These are phyloP conservation scores for Astur gentilis DNA, from an alignment of 2,113 vertebrate species.

Conservation along the genomic window DNA sequence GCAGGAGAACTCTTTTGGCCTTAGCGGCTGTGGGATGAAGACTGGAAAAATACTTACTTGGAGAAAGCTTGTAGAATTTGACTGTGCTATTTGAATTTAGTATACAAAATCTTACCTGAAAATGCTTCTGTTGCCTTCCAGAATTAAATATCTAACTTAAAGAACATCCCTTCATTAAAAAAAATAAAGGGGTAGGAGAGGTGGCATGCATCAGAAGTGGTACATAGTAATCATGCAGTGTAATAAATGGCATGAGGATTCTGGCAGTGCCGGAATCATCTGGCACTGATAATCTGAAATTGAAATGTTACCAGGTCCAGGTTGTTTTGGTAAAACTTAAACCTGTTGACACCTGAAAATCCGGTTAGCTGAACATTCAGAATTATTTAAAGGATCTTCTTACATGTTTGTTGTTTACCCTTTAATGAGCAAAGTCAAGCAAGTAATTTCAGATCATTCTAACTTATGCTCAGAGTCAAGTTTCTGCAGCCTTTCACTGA, in stretches of 20 bases:
- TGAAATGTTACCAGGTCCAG: not conserved
- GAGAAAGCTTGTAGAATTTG: not conserved
- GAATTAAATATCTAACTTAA: not conserved
- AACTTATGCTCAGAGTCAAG: not conserved
- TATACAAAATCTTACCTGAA: not conserved
- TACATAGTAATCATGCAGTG: not conserved
- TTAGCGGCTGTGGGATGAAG: not conserved
- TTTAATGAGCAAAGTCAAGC: not conserved
- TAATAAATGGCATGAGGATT: not conserved
- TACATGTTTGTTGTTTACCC: not conserved
- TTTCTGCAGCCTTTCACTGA: not conserved
- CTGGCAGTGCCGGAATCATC: not conserved
- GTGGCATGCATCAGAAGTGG: not conserved
- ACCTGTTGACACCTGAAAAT: not conserved
- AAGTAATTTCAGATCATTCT: not conserved
- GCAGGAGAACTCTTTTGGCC: not conserved
- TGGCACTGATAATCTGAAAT: not conserved
- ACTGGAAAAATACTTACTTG: not conserved
- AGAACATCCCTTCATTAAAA: not conserved
- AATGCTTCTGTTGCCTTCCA: not conserved
- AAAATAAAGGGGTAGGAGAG: not conserved
- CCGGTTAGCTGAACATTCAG: not conserved
- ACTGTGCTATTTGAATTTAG: not conserved
- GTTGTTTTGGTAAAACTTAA: not conserved
- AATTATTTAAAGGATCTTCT: not conserved